Evolutionary conservation across 2,888 invertebrate species (phyloP).

Genomic region (Agrilus cyanescens): DNA sequence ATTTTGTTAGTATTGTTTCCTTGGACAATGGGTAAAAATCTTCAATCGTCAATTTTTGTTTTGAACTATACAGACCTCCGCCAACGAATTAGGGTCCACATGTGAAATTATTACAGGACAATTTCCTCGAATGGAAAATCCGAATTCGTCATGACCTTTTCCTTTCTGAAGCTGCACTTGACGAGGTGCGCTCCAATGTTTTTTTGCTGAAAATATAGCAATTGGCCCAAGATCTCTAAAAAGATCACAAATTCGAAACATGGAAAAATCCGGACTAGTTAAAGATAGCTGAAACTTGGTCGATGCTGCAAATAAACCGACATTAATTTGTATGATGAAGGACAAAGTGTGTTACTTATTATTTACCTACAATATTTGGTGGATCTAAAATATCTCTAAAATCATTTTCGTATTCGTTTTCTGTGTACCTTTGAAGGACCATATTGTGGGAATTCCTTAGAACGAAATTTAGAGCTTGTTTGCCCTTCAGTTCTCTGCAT

Average conservation of each 20-base stretch:
- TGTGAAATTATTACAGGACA: slow-evolving; percentile 85
- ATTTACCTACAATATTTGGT: slow-evolving; percentile 54
- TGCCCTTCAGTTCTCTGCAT: slow-evolving; percentile 72
- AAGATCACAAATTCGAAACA: slow-evolving; percentile 73
- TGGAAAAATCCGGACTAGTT: slow-evolving; percentile 82
- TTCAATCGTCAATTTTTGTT: too few relatives aligned
- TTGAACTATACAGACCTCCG: slow-evolving; percentile 60
- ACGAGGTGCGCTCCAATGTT: slow-evolving; percentile 86
- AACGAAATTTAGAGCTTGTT: slow-evolving; percentile 58
- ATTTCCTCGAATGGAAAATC: slow-evolving; percentile 86
- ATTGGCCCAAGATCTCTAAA: slow-evolving; percentile 84
- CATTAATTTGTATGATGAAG: not conserved
- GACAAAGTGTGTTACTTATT: not conserved
- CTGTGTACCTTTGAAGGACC: slow-evolving; percentile 51
- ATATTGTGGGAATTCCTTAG: slow-evolving; percentile 56
- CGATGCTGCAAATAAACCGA: slow-evolving; percentile 46
- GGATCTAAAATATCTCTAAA: slow-evolving; percentile 64
- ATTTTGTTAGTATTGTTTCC: too few relatives aligned
- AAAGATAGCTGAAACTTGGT: slow-evolving; percentile 79
- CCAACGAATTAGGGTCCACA: slow-evolving; percentile 79
- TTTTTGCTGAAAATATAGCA: slow-evolving; percentile 84
- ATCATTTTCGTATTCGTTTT: slow-evolving; percentile 50
- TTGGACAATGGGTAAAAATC: too few relatives aligned
- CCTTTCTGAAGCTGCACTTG: slow-evolving; percentile 69
- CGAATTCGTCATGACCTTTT: slow-evolving; percentile 64